Evolutionary conservation across 2,113 vertebrate genomes (phyloP).

Genomic region (Tamias sibiricus): DNA sequence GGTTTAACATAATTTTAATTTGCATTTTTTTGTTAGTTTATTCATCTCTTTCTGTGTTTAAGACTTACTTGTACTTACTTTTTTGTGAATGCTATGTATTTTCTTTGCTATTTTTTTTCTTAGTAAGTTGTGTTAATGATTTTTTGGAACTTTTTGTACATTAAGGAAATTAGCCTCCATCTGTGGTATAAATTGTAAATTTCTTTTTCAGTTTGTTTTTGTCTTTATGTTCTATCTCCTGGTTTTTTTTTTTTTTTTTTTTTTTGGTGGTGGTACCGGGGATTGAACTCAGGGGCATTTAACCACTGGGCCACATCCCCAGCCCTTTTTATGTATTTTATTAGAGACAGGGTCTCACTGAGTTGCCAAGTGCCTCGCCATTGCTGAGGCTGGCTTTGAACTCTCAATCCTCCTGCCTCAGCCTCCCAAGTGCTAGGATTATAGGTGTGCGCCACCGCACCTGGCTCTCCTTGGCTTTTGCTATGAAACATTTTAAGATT

Average conservation of each 20-base stretch:
- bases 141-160: neutral
- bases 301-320: too few species aligned
- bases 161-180: neutral
- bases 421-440: too few species aligned
- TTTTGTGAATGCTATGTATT: neutral
- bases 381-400: too few species aligned
- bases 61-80: neutral
- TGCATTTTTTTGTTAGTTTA: neutral
- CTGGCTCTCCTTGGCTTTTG: too few species aligned
- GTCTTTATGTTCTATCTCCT: neutral
- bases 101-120: neutral
- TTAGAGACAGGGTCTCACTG: too few species aligned
- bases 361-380: too few species aligned
- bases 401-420: too few species aligned
- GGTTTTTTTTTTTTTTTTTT: too few species aligned
- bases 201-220: neutral
- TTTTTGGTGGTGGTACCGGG: too few species aligned
- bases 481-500: constrained; percentile 27
- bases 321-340: too few species aligned
- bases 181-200: neutral
- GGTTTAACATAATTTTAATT: neutral
- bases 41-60: neutral
- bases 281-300: too few species aligned
- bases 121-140: neutral
- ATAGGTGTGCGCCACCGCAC: too few species aligned